Conservation (phyloP, 2,797 vertebrate genomes). For the Decapterus maruadsi region DNA sequence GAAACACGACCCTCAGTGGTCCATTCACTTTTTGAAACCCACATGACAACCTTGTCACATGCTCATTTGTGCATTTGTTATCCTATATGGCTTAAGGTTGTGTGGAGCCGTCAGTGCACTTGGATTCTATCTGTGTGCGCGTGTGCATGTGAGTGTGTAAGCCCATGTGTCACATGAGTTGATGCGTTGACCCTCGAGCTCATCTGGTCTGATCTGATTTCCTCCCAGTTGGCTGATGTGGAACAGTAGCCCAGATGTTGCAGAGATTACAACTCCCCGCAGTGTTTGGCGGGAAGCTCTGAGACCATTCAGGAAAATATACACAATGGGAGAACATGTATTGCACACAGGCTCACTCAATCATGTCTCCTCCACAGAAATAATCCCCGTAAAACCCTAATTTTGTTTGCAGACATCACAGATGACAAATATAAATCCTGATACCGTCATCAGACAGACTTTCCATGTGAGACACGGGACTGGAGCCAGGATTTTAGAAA, state of each 20-base stretch:
- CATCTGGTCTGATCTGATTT: conserved; percentile 75
- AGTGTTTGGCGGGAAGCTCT: conserved; percentile 8
- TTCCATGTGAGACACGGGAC: background rate
- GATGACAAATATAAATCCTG: conserved; percentile 8
- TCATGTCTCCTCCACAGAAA: conserved; percentile 5
- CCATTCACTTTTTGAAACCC: conserved; percentile 39
- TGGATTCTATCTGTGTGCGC: background rate
- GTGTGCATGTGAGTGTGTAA: conserved; percentile 21
- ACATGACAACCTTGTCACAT: conserved; percentile 23
- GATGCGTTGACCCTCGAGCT: conserved; percentile 45
- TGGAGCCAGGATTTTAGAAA: background rate
- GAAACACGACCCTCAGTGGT: conserved; percentile 26
- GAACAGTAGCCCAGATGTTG: conserved; percentile 78
- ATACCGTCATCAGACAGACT: background rate
- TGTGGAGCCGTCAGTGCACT: conserved; percentile 9
- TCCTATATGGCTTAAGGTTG: conserved; percentile 21
- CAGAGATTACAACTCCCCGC: conserved; percentile 67
- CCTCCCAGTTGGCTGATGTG: conserved; percentile 68
- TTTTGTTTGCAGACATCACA: conserved; percentile 18
- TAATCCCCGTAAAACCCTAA: background rate
- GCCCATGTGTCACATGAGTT: conserved; percentile 49
- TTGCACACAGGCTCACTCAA: background rate
- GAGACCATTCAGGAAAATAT: conserved; percentile 68
- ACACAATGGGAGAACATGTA: conserved; percentile 32
- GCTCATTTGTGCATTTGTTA: conserved; percentile 17